Base-by-base conservation (phyloP, 2,888 invertebrate species). In the Protonemura montana region DNA sequence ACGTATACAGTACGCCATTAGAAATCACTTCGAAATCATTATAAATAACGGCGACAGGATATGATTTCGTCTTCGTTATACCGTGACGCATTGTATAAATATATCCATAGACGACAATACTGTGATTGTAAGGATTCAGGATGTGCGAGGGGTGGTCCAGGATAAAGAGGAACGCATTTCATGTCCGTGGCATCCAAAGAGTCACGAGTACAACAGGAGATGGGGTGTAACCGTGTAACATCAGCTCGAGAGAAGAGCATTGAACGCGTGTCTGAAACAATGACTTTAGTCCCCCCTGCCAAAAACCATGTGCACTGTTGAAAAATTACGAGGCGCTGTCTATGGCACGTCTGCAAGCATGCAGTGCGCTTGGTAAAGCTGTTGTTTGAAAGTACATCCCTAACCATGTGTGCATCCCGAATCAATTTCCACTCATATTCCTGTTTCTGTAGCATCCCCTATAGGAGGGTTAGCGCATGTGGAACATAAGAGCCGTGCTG, bases 351-450 rank as follows among this genome's bases (percentile, higher is more conserved):
- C 41, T 5, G 41, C 41, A n/a, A n/a, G 35, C 35, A 6, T 10
- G 35, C 3, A 6, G 35, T 35, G 35, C 10, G 35, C 35, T 6
- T 59, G 59, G 59, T 21, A 59, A 59, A 59, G 21, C 16, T 59
- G 59, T 59, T 59, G 59, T 30, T 81, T 81, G 81, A 29, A 81
- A 81, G 81, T 59, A 13, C 59, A 59, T 21, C 59, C 59, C 59
- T 21, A 59, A 10, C 59, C 59, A 16, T 76, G 59, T 25, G 28
- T 27, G 84, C 84, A 29, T 13, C 21, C 5, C 84, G 29, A 84
- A 84, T 84, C 84, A 84, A 84, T 84, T 84, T 76, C 84, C 84
- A 84, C 84, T 29, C 84, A 83, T 41, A 30, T 41, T 25, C 28
- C 78, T 27, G 78, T 26, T 27, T 35, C 35, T 35, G 5, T 35